Base-by-base conservation (phyloP, 1,140 invertebrate genomes). In the Conopomorpha cramerella region DNA sequence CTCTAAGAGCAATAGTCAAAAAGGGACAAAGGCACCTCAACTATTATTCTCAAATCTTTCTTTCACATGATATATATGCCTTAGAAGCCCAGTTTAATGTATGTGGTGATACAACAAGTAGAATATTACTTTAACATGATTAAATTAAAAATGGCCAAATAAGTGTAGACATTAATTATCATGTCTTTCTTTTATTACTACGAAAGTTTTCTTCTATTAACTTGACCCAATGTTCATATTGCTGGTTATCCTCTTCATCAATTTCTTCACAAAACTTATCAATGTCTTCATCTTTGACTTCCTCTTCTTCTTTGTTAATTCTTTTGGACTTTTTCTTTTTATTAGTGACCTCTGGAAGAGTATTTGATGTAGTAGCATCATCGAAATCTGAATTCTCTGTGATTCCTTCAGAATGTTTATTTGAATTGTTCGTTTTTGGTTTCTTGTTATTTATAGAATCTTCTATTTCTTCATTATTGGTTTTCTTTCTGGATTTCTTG, bases 181-280 rank as follows among this genome's bases (percentile, higher is more conserved):
- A 47, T 27, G 13, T 27, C 47, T 61, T 53, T 14, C 52, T 55
- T 59, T 59, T 71, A 53, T 59, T 56, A 16, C 39, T 29, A 33
- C 42, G 42, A 38, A 73, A 51, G 26, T 61, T 67, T 12, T 43
- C 55, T 53, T 74, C 70, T 32, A 74, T 48, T 35, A 68, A 53
- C 45, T 67, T 51, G 16, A 74, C 52, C 70, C 70, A 74, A 38
- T 54, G 51, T 44, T 72, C 65, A 41, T 53, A 74, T 30, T 70
- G 61, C 34, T 53, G 43, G 45, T 74, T 74, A 36, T 71, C 61
- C 39, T 61, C 59, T 31, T 66, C 65, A 13, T 51, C 41, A 47
- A 74, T 34, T 43, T 68, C 70, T 34, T 71, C 58, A 52, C 67
- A 70, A 45, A 70, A 74, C 16, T 51, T 51, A 48, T 74, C 70